Evolutionary conservation across 2,113 vertebrate species (phyloP).

Genomic region (Sinocyclocheilus rhinocerous): DNA sequence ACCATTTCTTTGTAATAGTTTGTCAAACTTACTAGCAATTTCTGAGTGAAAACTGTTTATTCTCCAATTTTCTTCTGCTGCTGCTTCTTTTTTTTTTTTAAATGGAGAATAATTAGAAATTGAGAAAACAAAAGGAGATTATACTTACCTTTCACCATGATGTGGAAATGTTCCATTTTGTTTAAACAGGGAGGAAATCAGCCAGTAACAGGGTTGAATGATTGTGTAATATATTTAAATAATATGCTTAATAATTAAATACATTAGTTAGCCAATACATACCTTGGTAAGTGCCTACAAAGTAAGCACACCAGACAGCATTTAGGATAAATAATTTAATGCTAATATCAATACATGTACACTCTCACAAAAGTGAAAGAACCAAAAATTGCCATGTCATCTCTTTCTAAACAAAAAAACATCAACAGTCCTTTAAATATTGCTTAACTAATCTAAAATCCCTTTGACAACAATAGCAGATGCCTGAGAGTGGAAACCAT

Average conservation of each 20-base stretch:
- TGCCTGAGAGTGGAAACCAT: conserved; percentile 56
- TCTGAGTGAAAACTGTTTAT: no score
- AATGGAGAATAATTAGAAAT: neutral
- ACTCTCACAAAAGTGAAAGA: conserved; percentile 62
- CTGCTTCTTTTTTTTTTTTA: no score
- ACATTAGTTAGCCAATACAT: neutral
- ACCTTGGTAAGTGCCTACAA: neutral
- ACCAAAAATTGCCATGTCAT: conserved; percentile 44
- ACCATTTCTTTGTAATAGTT: no score
- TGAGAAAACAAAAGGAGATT: neutral
- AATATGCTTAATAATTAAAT: neutral
- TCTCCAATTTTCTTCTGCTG: no score
- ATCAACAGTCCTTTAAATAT: conserved; percentile 62
- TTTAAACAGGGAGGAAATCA: conserved; percentile 4
- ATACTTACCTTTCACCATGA: neutral
- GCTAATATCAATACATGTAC: conserved; percentile 64
- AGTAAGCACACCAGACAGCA: conserved; percentile 15
- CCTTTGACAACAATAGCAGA: conserved; percentile 49
- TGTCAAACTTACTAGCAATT: no score
- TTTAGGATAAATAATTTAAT: conserved; percentile 75
- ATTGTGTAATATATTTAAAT: neutral
- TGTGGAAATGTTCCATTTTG: neutral
- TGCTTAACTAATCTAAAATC: conserved; percentile 61
- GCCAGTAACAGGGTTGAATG: neutral
- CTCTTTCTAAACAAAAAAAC: conserved; percentile 38